Conservation (phyloP, 1,140 invertebrate genomes). For the Bombus waltoni region DNA sequence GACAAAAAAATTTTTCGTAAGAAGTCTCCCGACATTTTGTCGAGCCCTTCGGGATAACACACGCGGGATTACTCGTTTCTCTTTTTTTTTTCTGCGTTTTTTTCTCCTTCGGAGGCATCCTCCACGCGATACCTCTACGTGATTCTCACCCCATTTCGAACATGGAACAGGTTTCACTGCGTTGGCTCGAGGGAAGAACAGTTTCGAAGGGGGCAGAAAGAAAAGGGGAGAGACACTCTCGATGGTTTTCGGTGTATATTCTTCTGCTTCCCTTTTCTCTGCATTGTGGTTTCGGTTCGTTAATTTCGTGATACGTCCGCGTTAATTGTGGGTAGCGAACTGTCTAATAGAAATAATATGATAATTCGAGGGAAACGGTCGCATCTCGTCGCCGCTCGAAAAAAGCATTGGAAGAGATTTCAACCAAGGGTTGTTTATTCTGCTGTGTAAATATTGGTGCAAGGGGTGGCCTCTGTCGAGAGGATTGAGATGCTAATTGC, state of each 20-base stretch:
- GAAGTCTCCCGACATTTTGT: slow-evolving; percentile 70
- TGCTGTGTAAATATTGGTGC: slow-evolving; percentile 72
- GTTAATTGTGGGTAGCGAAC: slow-evolving; percentile 81
- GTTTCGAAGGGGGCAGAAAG: background rate
- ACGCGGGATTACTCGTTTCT: slow-evolving; percentile 53
- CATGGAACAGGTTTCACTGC: slow-evolving; percentile 65
- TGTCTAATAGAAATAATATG: slow-evolving; percentile 82
- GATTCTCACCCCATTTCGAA: slow-evolving; percentile 54
- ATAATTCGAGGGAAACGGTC: slow-evolving; percentile 71
- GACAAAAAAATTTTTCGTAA: slow-evolving; percentile 62
- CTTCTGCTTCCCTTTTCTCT: background rate
- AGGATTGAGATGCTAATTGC: slow-evolving; percentile 69
- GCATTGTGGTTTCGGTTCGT: slow-evolving; percentile 73
- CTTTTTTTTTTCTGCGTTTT: slow-evolving; percentile 44
- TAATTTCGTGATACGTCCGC: slow-evolving; percentile 76
- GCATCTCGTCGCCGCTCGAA: background rate
- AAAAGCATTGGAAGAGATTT: slow-evolving; percentile 35
- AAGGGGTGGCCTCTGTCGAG: slow-evolving; percentile 41
- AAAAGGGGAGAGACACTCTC: slow-evolving; percentile 32
- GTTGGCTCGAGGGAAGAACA: slow-evolving; percentile 33
- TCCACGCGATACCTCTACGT: background rate
- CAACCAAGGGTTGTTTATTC: slow-evolving; percentile 67
- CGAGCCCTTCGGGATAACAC: slow-evolving; percentile 63
- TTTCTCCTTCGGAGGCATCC: background rate
- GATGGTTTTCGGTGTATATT: slow-evolving; percentile 8